Evolutionary conservation across 2,113 vertebrate species (phyloP).

Genomic region (Hydrolagus affinis): DNA sequence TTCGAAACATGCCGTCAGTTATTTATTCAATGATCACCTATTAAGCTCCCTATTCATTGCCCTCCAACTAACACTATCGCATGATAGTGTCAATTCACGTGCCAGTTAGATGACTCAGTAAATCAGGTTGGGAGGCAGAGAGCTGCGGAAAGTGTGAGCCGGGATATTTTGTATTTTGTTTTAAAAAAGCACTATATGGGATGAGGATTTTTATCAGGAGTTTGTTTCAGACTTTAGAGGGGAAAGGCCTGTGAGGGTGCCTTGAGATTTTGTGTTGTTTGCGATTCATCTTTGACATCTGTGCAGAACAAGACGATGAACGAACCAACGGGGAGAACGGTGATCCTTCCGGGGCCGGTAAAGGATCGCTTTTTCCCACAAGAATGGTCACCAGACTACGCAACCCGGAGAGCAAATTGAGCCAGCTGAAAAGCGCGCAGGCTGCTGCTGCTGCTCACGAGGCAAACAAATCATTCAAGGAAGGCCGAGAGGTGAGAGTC

Average conservation of each 20-base stretch:
- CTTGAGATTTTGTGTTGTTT: neutral
- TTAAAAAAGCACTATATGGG: too few species aligned
- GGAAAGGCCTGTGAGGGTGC: too few species aligned
- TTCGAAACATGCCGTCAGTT: neutral
- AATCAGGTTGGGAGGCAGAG: too few species aligned
- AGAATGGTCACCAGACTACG: constrained; percentile 85
- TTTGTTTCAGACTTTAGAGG: too few species aligned
- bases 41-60: too few species aligned
- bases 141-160: too few species aligned
- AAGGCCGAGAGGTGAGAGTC: constrained; percentile 78
- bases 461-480: constrained; percentile 75
- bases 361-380: constrained; percentile 52
- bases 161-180: too few species aligned
- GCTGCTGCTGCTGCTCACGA: constrained; percentile 80
- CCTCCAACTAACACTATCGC: too few species aligned
- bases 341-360: constrained; percentile 59
- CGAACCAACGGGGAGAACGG: constrained; percentile 58
- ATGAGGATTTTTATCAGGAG: too few species aligned
- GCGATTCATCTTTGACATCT: neutral
- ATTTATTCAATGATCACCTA: neutral
- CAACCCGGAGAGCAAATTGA: constrained; percentile 89
- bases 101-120: too few species aligned
- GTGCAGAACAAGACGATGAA: constrained; percentile 38
- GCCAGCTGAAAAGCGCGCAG: constrained; percentile 84
- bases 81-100: too few species aligned